Conservation (phyloP, 2,888 invertebrate genomes). For the Hydrotaea cyrtoneurina region DNA sequence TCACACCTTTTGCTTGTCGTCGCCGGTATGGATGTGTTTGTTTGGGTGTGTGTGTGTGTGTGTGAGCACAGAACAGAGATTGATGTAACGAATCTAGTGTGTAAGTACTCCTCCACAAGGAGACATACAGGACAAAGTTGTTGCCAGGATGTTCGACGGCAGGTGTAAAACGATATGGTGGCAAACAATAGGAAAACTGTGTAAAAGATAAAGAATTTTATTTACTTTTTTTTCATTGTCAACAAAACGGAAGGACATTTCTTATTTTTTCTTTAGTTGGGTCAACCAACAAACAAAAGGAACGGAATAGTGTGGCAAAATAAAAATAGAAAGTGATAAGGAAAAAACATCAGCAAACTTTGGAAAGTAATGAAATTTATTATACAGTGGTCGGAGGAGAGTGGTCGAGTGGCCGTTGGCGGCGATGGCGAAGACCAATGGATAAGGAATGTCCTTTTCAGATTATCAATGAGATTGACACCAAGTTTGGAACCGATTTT, state of each 20-base stretch:
- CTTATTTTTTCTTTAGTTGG: background rate
- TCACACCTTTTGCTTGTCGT: conserved; percentile 44
- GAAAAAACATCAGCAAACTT: too few relatives aligned
- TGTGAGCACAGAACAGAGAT: background rate
- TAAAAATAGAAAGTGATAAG: background rate
- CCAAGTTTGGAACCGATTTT: too few relatives aligned
- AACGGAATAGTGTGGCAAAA: background rate
- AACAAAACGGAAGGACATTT: conserved; percentile 15
- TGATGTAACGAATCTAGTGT: conserved; percentile 7
- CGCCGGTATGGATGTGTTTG: background rate
- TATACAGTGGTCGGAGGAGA: too few relatives aligned
- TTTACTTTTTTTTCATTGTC: conserved; percentile 7
- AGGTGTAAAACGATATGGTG: background rate
- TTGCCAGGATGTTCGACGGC: background rate
- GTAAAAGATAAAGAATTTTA: background rate
- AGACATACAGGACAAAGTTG: background rate
- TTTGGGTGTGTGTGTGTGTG: background rate
- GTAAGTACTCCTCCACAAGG: background rate
- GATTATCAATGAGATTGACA: too few relatives aligned
- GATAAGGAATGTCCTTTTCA: too few relatives aligned
- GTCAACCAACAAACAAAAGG: background rate
- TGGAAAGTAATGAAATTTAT: too few relatives aligned
- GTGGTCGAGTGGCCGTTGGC: too few relatives aligned
- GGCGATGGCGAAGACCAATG: too few relatives aligned
- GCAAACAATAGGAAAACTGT: background rate